Base-by-base conservation (phyloP, 2,113 vertebrate species). In the Vidua chalybeata region DNA sequence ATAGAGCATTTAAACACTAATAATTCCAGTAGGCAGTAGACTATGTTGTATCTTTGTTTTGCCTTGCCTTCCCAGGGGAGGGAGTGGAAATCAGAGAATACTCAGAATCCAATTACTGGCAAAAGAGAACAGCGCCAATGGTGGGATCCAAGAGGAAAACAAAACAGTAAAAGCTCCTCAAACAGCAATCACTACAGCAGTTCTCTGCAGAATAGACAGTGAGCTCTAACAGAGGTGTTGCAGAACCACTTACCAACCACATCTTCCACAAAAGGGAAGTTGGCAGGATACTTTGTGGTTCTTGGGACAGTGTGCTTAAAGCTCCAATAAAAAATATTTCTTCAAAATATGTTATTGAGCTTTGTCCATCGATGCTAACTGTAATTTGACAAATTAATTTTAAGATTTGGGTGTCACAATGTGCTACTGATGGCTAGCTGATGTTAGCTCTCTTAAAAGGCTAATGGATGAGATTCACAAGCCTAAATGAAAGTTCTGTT, bases 1-100 rank as follows among this genome's bases (percentile, higher is more conserved):
- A 90, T 12, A 84, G 68, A 85, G 26, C 56, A 67, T 93, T 93
- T 93, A 94, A 94, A 90, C 64, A 52, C 45, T 27, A 68, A 55
- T 52, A 86, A 75, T 89, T 84, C 66, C 73, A 75, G 41, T 33
- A 84, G 15, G 35, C 56, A 72, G 35, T 4, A 45, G 45, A 63
- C 30, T 35, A 30, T 64, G 41, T 30, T 74, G 21, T 21, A 17
- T 35, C 49, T 92, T 83, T 94, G 72, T 88, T 92, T 84, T 92
- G 72, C 31, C n/a, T 90, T 67, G 51, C 33, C 75, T 86, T 83
- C 67, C 28, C 80, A 88, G 54, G 8, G 33, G 11, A 67, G 15
- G 7, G 30, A 86, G 23, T 41, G 41, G 62, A 59, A 91, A 76
- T 41, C 31, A 73, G 41, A n/a, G 15, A 18, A 78, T 33, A 41